These are phyloP conservation scores for Ips nitidus DNA, from an alignment of 1,140 invertebrate species.

Conservation along the genomic window DNA sequence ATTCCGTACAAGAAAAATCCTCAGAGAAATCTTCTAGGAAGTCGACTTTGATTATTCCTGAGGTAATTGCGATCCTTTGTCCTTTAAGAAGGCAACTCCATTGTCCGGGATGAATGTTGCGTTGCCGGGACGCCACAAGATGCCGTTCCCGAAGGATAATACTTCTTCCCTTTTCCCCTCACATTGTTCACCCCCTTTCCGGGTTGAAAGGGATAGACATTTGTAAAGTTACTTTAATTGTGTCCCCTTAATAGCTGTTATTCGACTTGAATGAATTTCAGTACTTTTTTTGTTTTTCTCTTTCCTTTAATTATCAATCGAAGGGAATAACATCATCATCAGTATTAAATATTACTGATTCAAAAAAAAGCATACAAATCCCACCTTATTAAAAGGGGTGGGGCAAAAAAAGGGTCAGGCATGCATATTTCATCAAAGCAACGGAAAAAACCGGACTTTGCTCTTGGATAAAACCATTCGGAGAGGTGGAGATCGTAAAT, in stretches of 20 bases:
- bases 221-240: slow-evolving; percentile 34
- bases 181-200: slow-evolving; percentile 12
- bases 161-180: slow-evolving; percentile 1
- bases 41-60: slow-evolving; percentile 32
- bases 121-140: slow-evolving; percentile 19
- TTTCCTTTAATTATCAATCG: no score
- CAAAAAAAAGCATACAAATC: no score
- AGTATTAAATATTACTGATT: no score
- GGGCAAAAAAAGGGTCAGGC: slow-evolving; percentile 5
- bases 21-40: slow-evolving; percentile 12
- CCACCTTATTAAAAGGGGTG: no score
- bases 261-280: slow-evolving; percentile 24
- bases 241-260: slow-evolving; percentile 31
- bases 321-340: no score
- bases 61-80: slow-evolving; percentile 33
- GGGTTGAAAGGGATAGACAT: slow-evolving; percentile 2
- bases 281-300: not conserved
- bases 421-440: slow-evolving; percentile 18
- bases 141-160: slow-evolving; percentile 9
- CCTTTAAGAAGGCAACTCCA: slow-evolving; percentile 23
- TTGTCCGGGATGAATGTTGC: slow-evolving; percentile 28
- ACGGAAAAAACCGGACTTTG: not conserved
- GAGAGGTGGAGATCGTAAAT: slow-evolving; percentile 21
- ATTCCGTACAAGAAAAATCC: slow-evolving; percentile 2
- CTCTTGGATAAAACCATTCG: slow-evolving; percentile 10